Evolutionary conservation across 2,113 vertebrate genomes (phyloP).

Genomic region (Phodopus roborovskii): DNA sequence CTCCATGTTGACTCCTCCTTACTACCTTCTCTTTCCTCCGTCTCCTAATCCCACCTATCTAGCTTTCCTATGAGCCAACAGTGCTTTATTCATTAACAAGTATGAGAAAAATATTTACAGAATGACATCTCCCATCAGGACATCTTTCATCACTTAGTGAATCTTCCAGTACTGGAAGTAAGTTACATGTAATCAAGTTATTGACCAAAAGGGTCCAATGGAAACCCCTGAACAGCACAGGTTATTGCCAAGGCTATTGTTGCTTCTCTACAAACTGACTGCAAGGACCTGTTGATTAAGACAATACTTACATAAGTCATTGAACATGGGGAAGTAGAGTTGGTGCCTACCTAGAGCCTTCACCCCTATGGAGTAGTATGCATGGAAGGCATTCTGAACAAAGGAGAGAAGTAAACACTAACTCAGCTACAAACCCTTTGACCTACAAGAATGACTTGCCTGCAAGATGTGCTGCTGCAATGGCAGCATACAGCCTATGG

Average conservation of each 20-base stretch:
- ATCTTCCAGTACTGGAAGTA: background rate
- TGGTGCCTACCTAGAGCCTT: background rate
- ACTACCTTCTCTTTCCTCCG: too few relatives aligned
- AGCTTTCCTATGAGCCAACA: too few relatives aligned
- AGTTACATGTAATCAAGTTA: background rate
- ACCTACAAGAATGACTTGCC: background rate
- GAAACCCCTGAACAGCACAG: background rate
- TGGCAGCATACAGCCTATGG: background rate
- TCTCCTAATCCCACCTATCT: too few relatives aligned
- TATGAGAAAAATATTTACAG: too few relatives aligned
- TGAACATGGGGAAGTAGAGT: background rate
- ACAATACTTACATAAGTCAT: background rate
- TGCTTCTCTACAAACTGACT: background rate
- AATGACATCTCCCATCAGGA: too few relatives aligned
- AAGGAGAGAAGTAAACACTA: background rate
- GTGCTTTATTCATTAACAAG: too few relatives aligned
- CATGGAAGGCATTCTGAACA: background rate
- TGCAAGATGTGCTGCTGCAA: background rate
- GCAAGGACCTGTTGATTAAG: background rate
- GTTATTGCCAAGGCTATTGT: background rate
- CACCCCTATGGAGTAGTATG: background rate
- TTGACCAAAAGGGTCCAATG: background rate
- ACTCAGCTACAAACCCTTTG: background rate
- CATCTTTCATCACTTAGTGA: background rate
- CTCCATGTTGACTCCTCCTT: too few relatives aligned